phyloP scores from a whole-genome alignment of 2,797 vertebrate genomes.

The Gallinago solitaria region DNA sequence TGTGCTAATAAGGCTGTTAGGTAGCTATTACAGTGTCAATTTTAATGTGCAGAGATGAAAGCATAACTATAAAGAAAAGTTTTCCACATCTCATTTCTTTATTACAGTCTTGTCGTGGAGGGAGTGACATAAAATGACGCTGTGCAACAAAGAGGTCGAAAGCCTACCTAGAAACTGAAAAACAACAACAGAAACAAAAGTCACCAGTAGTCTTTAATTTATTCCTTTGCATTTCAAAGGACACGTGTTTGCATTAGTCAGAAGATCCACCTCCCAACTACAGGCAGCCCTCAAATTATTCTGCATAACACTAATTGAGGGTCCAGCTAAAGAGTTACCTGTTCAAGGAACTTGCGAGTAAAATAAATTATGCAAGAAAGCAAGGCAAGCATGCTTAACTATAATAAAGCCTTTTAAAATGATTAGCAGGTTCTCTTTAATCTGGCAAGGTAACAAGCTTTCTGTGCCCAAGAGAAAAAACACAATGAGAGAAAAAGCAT shows the following conservation, averaged over 20 bases:
- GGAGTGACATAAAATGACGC: constrained; percentile 1
- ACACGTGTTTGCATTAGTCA: constrained; percentile 14
- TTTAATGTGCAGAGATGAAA: constrained; percentile 10
- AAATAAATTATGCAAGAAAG: constrained; percentile 59
- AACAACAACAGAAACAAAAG: constrained; percentile 51
- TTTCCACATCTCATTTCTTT: constrained; percentile 25
- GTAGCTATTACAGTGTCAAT: neutral
- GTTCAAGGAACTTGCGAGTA: constrained; percentile 17
- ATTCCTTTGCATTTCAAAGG: constrained; percentile 39
- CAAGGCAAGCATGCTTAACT: constrained; percentile 19
- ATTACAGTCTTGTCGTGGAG: constrained; percentile 16
- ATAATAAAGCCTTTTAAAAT: constrained; percentile 44
- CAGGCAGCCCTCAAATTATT: constrained; percentile 19
- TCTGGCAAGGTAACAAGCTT: constrained; percentile 42
- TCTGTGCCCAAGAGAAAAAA: constrained; percentile 22
- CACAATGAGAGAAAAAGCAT: neutral
- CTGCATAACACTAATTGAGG: constrained; percentile 40
- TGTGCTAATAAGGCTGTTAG: neutral
- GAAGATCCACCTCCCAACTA: neutral
- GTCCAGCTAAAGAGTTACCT: constrained; percentile 37
- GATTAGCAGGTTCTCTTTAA: constrained; percentile 31
- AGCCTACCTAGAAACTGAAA: constrained; percentile 25
- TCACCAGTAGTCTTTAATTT: constrained; percentile 19
- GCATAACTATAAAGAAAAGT: neutral
- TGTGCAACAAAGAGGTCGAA: neutral